phyloP scores from a whole-genome alignment of 2,888 invertebrate genomes.

The Drosophila planitibia region DNA sequence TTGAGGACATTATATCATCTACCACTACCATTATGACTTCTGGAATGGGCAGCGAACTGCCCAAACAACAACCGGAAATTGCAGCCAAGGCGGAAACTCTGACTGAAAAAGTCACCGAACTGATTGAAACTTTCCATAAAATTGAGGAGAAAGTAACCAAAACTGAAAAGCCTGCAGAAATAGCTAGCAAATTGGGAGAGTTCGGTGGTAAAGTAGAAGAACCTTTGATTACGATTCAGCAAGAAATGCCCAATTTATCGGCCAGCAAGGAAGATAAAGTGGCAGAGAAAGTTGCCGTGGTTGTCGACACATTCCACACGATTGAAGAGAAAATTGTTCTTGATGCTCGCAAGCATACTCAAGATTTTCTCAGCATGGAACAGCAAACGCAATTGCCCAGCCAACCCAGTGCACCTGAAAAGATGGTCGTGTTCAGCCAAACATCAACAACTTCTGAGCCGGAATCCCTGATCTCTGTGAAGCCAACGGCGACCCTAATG shows the following conservation, averaged over 20 bases:
- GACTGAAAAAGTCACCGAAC: conserved; percentile 60
- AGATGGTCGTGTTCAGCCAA: conserved; percentile 46
- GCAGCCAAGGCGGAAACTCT: conserved; percentile 66
- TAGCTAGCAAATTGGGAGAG: conserved; percentile 39
- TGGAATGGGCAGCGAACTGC: conserved; percentile 48
- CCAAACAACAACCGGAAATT: conserved; percentile 52
- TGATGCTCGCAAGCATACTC: conserved; percentile 68
- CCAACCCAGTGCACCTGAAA: conserved; percentile 31
- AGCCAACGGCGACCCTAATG: conserved; percentile 25
- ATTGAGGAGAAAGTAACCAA: conserved; percentile 53
- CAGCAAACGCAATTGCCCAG: conserved; percentile 72
- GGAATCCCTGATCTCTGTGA: conserved; percentile 51
- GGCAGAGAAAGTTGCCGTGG: conserved; percentile 56
- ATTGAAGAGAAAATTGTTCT: conserved; percentile 57
- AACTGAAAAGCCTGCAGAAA: conserved; percentile 46
- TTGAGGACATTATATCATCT: conserved; percentile 63
- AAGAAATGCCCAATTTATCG: conserved; percentile 3
- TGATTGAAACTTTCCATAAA: conserved; percentile 68
- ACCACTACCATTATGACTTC: conserved; percentile 64
- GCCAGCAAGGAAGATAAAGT: conserved; percentile 53
- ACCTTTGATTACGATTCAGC: conserved; percentile 6
- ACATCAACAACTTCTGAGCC: conserved; percentile 63
- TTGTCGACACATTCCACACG: conserved; percentile 64
- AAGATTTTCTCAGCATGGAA: conserved; percentile 78
- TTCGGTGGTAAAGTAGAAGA: conserved; percentile 36